These are phyloP conservation scores for Zeuzera pyrina DNA, from an alignment of 2,888 invertebrate genomes.

Conservation along the genomic window DNA sequence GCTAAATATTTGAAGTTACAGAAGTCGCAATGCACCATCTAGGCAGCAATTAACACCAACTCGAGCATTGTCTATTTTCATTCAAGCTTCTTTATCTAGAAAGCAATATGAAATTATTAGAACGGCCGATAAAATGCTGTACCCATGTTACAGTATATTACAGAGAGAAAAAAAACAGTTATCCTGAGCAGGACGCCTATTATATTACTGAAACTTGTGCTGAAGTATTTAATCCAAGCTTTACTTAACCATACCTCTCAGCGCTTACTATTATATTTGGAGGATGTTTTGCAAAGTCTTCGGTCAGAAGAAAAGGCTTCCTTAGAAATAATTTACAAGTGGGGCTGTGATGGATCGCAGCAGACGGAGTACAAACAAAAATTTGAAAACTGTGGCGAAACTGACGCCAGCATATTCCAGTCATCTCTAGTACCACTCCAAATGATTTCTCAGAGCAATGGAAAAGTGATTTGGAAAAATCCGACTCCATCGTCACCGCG, in stretches of 20 bases:
- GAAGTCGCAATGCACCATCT: not conserved
- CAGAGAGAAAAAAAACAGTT: not conserved
- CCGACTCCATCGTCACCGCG: conserved; percentile 8
- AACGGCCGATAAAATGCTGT: not conserved
- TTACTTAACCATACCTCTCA: not conserved
- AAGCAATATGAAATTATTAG: not conserved
- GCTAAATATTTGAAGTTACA: not conserved
- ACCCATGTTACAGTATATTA: not conserved
- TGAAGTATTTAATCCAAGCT: not conserved
- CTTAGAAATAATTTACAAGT: not conserved
- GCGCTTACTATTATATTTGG: not conserved
- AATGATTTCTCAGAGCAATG: not conserved
- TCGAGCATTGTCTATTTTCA: not conserved
- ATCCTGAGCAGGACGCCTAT: not conserved
- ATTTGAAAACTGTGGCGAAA: not conserved
- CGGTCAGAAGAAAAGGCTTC: not conserved
- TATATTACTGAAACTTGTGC: not conserved
- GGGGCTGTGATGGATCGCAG: conserved; percentile 3
- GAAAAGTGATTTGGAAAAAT: conserved; percentile 7
- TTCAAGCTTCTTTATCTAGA: not conserved
- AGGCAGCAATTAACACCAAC: not conserved
- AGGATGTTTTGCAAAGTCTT: not conserved
- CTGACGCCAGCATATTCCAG: conserved; percentile 1
- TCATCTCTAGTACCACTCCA: conserved; percentile 1
- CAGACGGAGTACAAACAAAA: conserved; percentile 3